A percentile compares a stretch with the other conserved stretches of the same genome.
Evolutionary conservation across 2,888 invertebrate species (phyloP).

Genomic region (Conomelus anceps): DNA sequence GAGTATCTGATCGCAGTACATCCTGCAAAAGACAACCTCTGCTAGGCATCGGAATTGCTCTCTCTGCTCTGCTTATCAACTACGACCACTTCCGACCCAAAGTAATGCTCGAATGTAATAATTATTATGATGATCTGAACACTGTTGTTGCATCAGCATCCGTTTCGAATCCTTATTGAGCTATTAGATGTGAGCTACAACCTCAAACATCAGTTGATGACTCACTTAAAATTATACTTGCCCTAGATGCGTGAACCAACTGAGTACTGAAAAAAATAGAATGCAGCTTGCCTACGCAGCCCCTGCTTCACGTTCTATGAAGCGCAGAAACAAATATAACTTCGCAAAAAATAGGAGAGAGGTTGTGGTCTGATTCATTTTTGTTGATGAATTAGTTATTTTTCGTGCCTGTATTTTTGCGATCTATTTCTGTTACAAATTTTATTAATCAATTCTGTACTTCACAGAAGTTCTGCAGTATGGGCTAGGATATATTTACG

Average conservation of each 20-base stretch:
- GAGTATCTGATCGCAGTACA: neutral
- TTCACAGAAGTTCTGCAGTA: no score
- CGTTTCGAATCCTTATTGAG: neutral
- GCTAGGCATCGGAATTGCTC: neutral
- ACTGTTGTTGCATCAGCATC: neutral
- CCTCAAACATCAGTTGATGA: neutral
- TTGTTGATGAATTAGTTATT: no score
- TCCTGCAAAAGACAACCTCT: neutral
- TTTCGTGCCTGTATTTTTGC: no score
- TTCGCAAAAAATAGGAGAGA: no score
- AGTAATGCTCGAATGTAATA: neutral
- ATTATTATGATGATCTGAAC: neutral
- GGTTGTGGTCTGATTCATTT: no score
- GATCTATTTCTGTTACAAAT: no score
- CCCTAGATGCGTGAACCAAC: neutral
- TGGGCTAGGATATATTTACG: no score
- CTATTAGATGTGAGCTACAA: neutral
- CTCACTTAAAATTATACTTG: neutral
- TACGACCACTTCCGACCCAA: neutral
- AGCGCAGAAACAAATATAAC: no score
- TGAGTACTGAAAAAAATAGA: no score
- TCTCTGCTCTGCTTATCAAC: neutral
- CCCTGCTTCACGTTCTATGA: no score
- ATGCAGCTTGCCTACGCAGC: no score
- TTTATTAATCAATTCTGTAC: no score